Evolutionary conservation across 2,113 vertebrate species (phyloP).

Genomic region (Catharus minimus): DNA sequence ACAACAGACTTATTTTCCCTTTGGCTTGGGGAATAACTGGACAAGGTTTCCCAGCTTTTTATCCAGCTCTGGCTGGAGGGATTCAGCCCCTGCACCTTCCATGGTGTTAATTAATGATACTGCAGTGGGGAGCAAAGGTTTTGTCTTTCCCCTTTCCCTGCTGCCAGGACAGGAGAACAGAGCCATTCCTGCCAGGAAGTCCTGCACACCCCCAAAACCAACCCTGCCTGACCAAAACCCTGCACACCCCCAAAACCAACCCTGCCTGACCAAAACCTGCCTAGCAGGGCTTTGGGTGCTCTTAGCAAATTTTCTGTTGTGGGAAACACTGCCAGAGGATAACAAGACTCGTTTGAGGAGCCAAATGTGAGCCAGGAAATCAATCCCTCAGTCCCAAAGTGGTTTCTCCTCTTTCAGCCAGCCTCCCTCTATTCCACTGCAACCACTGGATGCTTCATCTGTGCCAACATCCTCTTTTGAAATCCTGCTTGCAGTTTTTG

Average conservation of each 20-base stretch:
- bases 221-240: too few species aligned
- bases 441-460: neutral
- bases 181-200: neutral
- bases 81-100: neutral
- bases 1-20: neutral
- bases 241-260: neutral
- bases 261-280: neutral
- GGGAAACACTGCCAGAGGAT: neutral
- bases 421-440: neutral
- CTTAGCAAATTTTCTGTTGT: neutral
- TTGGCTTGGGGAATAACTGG: neutral
- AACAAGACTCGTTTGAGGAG: rapidly evolving
- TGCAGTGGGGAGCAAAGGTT: neutral
- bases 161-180: neutral
- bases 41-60: neutral
- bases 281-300: neutral
- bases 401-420: neutral
- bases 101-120: rapidly evolving
- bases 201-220: too few species aligned
- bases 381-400: rapidly evolving
- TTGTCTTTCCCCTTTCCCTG: neutral
- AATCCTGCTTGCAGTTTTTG: neutral
- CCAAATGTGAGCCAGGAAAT: neutral
- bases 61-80: neutral
- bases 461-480: neutral